A percentile compares a stretch with the other conserved stretches of the same genome.
Evolutionary conservation across 2,113 vertebrate species (phyloP).

Genomic region (Ciconia maguari): DNA sequence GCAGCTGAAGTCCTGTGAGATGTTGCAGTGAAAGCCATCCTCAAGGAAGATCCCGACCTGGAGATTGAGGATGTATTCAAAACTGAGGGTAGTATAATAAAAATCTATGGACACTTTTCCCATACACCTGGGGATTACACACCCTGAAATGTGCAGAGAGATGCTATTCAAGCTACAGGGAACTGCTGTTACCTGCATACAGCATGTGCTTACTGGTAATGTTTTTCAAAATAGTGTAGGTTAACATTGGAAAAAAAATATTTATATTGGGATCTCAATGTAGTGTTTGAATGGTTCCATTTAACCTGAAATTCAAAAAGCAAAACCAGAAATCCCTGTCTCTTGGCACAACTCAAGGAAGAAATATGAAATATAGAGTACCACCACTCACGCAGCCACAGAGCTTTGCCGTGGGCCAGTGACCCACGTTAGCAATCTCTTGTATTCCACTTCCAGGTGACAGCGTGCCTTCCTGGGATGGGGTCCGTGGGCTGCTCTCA

Average conservation of each 20-base stretch:
- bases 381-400: rapidly evolving
- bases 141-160: neutral
- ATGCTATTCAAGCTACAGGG: neutral
- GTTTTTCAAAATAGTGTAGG: neutral
- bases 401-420: neutral
- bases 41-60: neutral
- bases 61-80: neutral
- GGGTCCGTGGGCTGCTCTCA: neutral
- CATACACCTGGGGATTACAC: rapidly evolving
- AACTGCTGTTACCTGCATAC: neutral
- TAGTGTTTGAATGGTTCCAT: neutral
- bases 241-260: neutral
- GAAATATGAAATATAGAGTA: neutral
- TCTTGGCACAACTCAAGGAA: neutral
- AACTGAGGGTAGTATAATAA: neutral
- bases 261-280: neutral
- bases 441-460: neutral
- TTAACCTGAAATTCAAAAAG: neutral
- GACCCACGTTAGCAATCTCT: too few species aligned
- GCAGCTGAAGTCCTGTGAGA: neutral
- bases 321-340: neutral
- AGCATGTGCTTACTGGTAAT: neutral
- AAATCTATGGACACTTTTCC: neutral
- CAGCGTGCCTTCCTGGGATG: neutral
- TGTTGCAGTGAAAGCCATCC: neutral